phyloP scores from a whole-genome alignment of 2,113 vertebrate genomes.

The Planiliza haematocheilus region DNA sequence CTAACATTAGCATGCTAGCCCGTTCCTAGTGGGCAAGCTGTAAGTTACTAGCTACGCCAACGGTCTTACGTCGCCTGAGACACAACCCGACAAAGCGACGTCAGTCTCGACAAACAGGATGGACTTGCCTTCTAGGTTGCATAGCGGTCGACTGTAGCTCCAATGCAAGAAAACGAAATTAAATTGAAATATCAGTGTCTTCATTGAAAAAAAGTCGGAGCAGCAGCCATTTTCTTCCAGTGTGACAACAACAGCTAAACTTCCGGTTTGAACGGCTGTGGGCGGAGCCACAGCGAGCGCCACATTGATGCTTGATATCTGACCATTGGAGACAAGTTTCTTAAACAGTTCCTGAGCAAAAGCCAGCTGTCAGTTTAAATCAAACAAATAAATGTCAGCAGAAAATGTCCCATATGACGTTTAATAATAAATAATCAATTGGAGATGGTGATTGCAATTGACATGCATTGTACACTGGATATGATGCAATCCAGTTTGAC shows the following conservation, averaged over 20 bases:
- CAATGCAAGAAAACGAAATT: slow-evolving; percentile 70
- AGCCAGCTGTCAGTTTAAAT: not conserved
- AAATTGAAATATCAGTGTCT: slow-evolving; percentile 80
- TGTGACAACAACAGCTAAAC: slow-evolving; percentile 88
- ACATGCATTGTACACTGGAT: too few species aligned
- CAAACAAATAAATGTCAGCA: not conserved
- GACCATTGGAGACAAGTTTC: not conserved
- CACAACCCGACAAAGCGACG: slow-evolving; percentile 19
- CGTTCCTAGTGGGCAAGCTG: slow-evolving; percentile 63
- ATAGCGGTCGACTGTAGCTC: slow-evolving; percentile 75
- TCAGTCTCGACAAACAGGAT: slow-evolving; percentile 24
- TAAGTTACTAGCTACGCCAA: slow-evolving; percentile 67
- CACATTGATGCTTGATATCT: not conserved
- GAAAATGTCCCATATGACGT: too few species aligned
- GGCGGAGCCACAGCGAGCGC: slow-evolving; percentile 55
- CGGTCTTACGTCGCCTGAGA: slow-evolving; percentile 29
- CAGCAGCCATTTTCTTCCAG: slow-evolving; percentile 88
- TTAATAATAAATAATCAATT: too few species aligned
- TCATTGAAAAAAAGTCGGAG: slow-evolving; percentile 86
- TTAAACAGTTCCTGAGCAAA: not conserved
- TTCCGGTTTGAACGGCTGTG: slow-evolving; percentile 82
- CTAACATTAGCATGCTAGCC: slow-evolving; percentile 76
- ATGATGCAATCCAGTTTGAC: too few species aligned
- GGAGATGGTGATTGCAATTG: too few species aligned
- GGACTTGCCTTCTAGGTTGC: slow-evolving; percentile 79